phyloP scores from a whole-genome alignment of 2,797 vertebrate species.

The Chelidonichthys spinosus region DNA sequence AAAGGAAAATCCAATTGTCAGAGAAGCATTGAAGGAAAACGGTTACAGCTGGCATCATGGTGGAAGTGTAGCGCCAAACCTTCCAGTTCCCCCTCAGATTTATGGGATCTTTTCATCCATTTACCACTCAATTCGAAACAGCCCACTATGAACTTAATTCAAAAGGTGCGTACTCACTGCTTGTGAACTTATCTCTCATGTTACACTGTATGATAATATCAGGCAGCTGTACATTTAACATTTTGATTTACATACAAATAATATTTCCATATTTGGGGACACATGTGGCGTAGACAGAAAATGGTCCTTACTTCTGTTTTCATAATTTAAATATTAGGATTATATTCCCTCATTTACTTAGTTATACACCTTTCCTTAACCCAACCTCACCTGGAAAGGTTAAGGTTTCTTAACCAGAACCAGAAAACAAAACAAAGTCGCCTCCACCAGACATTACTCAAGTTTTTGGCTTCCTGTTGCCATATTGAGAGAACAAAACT shows the following conservation, averaged over 20 bases:
- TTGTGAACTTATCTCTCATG: neutral
- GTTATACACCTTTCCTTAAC: constrained; percentile 4
- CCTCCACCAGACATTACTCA: neutral
- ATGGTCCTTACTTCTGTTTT: neutral
- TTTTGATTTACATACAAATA: neutral
- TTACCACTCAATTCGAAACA: neutral
- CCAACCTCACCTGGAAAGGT: too few species aligned
- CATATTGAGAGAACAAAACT: neutral
- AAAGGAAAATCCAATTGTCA: too few species aligned
- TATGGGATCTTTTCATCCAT: neutral
- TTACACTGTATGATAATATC: neutral
- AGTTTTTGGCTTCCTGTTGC: constrained; percentile 2
- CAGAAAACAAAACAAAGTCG: constrained; percentile 26
- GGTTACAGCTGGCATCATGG: too few species aligned
- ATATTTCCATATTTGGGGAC: neutral
- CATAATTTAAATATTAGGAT: neutral
- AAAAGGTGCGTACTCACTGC: constrained; percentile 5
- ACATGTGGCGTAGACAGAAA: neutral
- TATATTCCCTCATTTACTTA: neutral
- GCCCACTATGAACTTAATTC: neutral
- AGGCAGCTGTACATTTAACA: neutral
- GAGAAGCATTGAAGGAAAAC: too few species aligned
- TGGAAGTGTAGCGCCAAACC: too few species aligned
- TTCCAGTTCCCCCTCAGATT: neutral
- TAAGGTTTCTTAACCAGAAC: too few species aligned